These are phyloP conservation scores for Sipha flava DNA, from an alignment of 1,140 invertebrate genomes.

Conservation along the genomic window DNA sequence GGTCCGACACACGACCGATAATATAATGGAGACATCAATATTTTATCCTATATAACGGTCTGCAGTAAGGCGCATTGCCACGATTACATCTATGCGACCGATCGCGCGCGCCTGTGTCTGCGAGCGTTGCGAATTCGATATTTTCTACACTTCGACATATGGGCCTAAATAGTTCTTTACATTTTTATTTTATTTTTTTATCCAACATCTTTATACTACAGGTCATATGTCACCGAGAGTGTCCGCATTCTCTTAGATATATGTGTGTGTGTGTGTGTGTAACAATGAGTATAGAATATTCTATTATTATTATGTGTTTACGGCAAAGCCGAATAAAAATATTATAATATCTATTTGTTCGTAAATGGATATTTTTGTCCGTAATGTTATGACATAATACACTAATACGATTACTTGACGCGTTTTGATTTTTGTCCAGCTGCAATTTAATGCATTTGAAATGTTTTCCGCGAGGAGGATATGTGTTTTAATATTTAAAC, in stretches of 20 bases:
- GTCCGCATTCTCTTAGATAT: neutral
- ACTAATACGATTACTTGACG: too few species aligned
- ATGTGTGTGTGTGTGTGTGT: too few species aligned
- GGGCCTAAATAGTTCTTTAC: neutral
- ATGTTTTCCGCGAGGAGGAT: too few species aligned
- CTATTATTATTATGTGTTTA: neutral
- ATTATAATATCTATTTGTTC: too few species aligned
- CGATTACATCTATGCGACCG: neutral
- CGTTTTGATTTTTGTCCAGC: too few species aligned
- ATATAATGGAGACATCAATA: conserved; percentile 32
- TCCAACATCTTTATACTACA: neutral
- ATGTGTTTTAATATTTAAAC: too few species aligned
- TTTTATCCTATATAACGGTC: neutral
- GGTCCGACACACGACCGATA: conserved; percentile 21
- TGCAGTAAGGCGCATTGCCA: neutral
- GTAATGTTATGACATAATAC: too few species aligned
- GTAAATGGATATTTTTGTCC: too few species aligned
- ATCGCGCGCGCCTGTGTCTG: neutral
- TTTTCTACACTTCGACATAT: neutral
- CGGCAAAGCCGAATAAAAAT: too few species aligned
- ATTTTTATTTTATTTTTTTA: neutral
- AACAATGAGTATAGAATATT: too few species aligned
- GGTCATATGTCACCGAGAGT: conserved; percentile 3
- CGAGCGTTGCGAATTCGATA: conserved; percentile 24
- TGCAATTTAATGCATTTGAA: too few species aligned